A percentile compares a stretch with the other conserved stretches of the same genome.
Evolutionary conservation across 2,113 vertebrate species (phyloP).

Genomic region (Menura novaehollandiae): DNA sequence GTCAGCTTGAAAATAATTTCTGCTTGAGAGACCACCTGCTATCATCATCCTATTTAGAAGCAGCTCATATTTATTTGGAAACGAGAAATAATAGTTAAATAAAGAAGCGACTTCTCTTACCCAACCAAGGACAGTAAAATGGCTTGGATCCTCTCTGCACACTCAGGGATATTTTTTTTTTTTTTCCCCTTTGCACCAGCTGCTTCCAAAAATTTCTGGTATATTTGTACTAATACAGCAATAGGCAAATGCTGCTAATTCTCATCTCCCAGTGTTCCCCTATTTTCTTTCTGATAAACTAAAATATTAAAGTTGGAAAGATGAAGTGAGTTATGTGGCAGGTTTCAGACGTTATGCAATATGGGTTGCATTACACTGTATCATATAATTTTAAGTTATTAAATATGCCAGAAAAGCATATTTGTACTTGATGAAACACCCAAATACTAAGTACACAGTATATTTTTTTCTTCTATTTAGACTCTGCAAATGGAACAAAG

Average conservation of each 20-base stretch:
- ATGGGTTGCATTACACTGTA: not conserved
- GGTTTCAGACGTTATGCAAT: not conserved
- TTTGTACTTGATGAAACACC: slow-evolving; percentile 43
- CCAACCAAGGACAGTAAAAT: slow-evolving; percentile 14
- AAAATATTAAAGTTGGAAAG: slow-evolving; percentile 37
- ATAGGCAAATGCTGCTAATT: not conserved
- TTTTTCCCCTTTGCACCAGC: not conserved
- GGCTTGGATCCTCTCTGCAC: not conserved
- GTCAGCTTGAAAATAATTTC: slow-evolving; percentile 61
- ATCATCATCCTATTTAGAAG: slow-evolving; percentile 42
- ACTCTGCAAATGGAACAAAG: slow-evolving; percentile 30
- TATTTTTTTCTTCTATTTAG: not conserved
- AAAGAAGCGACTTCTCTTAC: slow-evolving; percentile 2
- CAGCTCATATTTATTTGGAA: slow-evolving; percentile 45
- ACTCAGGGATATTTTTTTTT: not conserved
- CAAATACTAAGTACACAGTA: not conserved
- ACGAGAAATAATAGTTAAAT: slow-evolving; percentile 49
- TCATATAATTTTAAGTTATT: slow-evolving; percentile 12
- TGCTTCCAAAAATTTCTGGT: not conserved
- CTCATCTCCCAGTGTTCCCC: not conserved
- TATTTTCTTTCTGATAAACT: not conserved
- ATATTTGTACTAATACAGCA: not conserved
- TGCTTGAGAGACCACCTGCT: slow-evolving; percentile 58
- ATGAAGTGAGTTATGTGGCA: slow-evolving; percentile 1
- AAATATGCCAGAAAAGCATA: slow-evolving; percentile 7